Percentiles rank a stretch among this genome's conserved stretches.
Conservation (phyloP, 2,113 vertebrate species). For the Ctenodactylus gundi region DNA sequence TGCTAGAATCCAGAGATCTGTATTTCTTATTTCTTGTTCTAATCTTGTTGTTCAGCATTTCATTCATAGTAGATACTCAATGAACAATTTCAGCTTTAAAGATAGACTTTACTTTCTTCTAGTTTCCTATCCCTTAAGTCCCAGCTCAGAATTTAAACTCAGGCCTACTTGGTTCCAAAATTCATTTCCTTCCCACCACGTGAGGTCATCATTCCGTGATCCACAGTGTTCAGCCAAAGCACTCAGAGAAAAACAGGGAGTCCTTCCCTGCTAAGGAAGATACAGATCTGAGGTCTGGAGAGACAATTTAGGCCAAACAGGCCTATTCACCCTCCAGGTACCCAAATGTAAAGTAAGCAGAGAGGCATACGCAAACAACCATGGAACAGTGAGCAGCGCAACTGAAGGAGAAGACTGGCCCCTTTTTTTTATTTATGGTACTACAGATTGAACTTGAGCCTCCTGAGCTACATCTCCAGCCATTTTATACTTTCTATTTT, state of each 20-base stretch:
- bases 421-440: background rate
- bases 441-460: too few relatives aligned
- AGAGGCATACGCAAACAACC: background rate
- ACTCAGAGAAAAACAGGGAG: background rate
- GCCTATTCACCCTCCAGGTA: background rate
- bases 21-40: background rate
- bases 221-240: background rate
- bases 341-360: background rate
- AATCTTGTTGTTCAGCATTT: background rate
- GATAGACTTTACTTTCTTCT: background rate
- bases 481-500: too few relatives aligned
- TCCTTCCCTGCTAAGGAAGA: background rate
- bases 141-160: background rate
- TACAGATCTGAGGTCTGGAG: background rate
- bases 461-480: too few relatives aligned
- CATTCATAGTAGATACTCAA: background rate
- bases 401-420: background rate
- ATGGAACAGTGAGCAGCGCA: background rate
- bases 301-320: background rate
- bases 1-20: background rate
- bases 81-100: background rate
- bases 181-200: background rate
- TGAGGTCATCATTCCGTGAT: background rate
- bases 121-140: background rate
- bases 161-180: background rate